phyloP scores from a whole-genome alignment of 2,888 invertebrate species.

The Amphipoea lucens region DNA sequence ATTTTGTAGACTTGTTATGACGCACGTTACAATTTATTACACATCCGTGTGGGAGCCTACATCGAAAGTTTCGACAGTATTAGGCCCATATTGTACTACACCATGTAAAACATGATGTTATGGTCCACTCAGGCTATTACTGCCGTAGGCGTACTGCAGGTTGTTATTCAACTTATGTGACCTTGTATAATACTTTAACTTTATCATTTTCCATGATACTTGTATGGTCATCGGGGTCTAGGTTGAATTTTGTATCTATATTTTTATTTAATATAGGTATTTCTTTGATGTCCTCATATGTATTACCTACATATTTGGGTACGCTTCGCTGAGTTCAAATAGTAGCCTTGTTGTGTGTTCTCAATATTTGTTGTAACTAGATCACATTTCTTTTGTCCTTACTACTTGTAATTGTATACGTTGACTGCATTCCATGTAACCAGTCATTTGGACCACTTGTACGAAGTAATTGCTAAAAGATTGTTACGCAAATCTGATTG shows the following conservation, averaged over 20 bases:
- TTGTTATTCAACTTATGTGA: conserved; percentile 67
- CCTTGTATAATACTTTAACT: conserved; percentile 71
- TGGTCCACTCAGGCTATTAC: conserved; percentile 70
- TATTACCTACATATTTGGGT: conserved; percentile 53
- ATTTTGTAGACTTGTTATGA: conserved; percentile 42
- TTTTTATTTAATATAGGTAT: conserved; percentile 47
- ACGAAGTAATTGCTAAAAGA: conserved; percentile 86
- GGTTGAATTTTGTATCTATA: conserved; percentile 60
- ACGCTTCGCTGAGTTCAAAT: conserved; percentile 57
- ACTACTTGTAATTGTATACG: conserved; percentile 74
- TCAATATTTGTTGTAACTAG: conserved; percentile 66
- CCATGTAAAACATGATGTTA: conserved; percentile 71
- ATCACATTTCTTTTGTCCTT: conserved; percentile 70
- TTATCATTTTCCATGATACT: conserved; percentile 66
- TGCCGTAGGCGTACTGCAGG: conserved; percentile 67
- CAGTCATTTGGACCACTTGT: conserved; percentile 78
- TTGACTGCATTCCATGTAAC: conserved; percentile 78
- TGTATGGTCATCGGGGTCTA: conserved; percentile 64
- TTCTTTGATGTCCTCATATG: conserved; percentile 42
- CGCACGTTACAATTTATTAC: conserved; percentile 59
- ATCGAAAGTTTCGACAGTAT: conserved; percentile 70
- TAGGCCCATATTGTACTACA: conserved; percentile 67
- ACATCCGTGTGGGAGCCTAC: conserved; percentile 67
- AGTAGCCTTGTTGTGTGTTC: conserved; percentile 60
- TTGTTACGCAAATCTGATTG: conserved; percentile 90